Conservation (phyloP, 2,888 invertebrate species). For the Adineta ricciae region DNA sequence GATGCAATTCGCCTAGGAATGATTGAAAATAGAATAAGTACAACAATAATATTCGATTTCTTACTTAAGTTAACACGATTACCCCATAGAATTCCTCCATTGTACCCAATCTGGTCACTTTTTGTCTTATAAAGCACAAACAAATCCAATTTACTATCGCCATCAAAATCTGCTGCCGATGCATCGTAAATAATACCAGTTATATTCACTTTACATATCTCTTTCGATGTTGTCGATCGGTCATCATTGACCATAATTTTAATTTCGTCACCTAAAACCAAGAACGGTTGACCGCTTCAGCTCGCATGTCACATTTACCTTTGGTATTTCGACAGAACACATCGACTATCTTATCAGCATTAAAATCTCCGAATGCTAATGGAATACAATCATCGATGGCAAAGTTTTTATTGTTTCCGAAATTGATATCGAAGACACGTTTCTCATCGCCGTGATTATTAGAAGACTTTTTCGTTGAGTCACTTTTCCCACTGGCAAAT, state of each 20-base stretch:
- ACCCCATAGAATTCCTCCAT: conserved; percentile 1
- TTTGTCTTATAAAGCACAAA: not conserved
- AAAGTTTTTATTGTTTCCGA: not conserved
- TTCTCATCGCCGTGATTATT: not conserved
- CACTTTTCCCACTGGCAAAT: not conserved
- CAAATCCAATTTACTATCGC: not conserved
- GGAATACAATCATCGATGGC: conserved; percentile 55
- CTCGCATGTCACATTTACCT: not conserved
- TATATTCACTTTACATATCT: not conserved
- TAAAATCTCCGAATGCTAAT: conserved; percentile 88
- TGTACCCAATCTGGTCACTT: not conserved
- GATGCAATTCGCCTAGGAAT: not conserved
- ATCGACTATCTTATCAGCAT: conserved; percentile 86
- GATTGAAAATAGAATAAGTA: not conserved
- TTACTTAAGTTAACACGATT: not conserved
- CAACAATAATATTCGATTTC: not conserved
- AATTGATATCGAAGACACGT: conserved; percentile 1
- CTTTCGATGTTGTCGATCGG: not conserved
- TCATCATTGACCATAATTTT: not conserved
- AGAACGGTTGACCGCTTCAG: too few species aligned
- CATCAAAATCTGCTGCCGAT: conserved; percentile 2
- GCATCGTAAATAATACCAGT: not conserved
- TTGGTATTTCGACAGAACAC: conserved; percentile 59
- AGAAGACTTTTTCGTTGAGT: not conserved
- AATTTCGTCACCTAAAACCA: not conserved